Conservation (phyloP, 2,888 invertebrate genomes). For the Andrena fulva region DNA sequence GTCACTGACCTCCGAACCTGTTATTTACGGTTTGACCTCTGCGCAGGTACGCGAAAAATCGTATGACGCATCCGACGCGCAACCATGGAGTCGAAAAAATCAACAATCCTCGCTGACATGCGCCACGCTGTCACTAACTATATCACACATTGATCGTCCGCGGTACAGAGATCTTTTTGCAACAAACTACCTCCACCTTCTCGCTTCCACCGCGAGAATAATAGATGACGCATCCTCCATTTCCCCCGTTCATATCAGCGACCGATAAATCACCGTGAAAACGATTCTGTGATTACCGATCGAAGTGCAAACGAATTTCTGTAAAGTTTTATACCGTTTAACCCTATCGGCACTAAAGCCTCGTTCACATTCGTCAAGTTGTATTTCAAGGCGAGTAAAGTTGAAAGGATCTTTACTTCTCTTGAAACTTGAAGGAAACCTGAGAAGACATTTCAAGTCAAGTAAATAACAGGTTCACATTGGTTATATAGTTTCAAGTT, state of each 20-base stretch:
- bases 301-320: no score
- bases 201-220: constrained; percentile 7
- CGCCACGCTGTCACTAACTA: constrained; percentile 27
- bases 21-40: constrained; percentile 61
- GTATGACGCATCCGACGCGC: constrained; percentile 67
- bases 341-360: no score
- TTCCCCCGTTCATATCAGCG: neutral
- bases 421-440: no score
- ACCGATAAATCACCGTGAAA: neutral
- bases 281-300: neutral
- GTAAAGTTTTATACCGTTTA: no score
- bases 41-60: constrained; percentile 24
- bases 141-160: constrained; percentile 31
- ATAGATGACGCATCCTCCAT: constrained; percentile 57
- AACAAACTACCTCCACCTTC: constrained; percentile 28
- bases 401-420: no score
- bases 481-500: no score
- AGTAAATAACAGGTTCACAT: no score
- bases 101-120: constrained; percentile 52
- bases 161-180: constrained; percentile 15
- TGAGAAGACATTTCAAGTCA: no score
- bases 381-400: neutral
- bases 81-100: constrained; percentile 58
- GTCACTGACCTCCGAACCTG: constrained; percentile 55
- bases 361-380: no score